Percentiles rank a stretch among this genome's conserved stretches.
phyloP scores from a whole-genome alignment of 2,888 invertebrate genomes.

The Dendrolimus pini region DNA sequence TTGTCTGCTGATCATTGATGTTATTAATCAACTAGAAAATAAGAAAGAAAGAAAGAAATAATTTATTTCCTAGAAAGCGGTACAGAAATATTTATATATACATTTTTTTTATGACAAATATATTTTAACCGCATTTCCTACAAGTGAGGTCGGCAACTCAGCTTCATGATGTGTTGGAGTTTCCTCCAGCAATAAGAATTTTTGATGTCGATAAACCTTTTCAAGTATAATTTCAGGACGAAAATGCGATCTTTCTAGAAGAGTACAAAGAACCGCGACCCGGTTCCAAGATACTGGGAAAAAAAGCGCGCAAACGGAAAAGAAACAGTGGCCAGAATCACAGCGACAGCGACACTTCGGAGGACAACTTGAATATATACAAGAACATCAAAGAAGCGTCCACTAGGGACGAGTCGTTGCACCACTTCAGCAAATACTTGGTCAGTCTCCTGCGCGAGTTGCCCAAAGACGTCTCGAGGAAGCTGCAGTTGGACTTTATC shows the following conservation, averaged over 20 bases:
- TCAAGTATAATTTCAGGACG: not conserved
- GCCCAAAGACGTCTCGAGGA: not conserved
- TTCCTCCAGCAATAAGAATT: no score
- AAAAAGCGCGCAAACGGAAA: not conserved
- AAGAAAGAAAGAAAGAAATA: no score
- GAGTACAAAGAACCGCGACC: not conserved
- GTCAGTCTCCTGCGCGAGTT: not conserved
- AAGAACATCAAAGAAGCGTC: not conserved
- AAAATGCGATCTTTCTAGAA: not conserved
- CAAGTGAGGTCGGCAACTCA: no score
- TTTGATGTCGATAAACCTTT: no score
- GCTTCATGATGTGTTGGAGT: no score
- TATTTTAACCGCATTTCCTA: no score
- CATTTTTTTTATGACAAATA: no score
- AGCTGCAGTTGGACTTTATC: not conserved
- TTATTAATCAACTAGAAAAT: no score
- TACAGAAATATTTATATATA: no score
- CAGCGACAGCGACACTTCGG: not conserved
- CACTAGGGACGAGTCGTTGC: not conserved
- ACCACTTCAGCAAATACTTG: not conserved
- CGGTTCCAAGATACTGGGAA: not conserved
- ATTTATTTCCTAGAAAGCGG: no score
- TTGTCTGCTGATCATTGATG: no score
- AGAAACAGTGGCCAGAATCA: not conserved
- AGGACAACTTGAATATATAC: not conserved